Evolutionary conservation across 2,888 invertebrate genomes (phyloP), one percentile per base, ranked within the genome.

Genomic region (Plemyria rubiginata): DNA sequence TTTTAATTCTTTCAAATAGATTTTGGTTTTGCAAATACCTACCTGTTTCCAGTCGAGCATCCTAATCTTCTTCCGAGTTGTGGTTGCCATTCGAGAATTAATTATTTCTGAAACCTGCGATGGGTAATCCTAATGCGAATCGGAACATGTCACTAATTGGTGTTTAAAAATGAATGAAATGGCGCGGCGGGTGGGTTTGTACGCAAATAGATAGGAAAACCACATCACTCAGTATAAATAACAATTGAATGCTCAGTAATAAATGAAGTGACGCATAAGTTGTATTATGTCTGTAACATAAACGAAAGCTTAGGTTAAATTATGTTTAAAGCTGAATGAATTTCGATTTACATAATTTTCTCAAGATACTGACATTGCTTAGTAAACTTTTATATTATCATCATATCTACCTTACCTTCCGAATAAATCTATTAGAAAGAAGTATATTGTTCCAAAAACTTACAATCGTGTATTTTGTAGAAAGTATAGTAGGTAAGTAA

Each of bases 231-330:
- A 7, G 22, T 45, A 16, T 16, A 0, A 38, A 11, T 11, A 38
- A 38, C 36, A 38, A 11, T 11, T 38, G 36, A 51, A 51, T 45
- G 11, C 16, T 8, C 16, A 45, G 16, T 16, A 51, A 51, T 36
- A 45, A 15, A 38, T 40, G 38, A 56, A 28, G 22, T 49, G 48
- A 56, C 40, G 48, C 28, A 56, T 11, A 49, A n/a, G n/a, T n/a
- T 40, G 5, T 11, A 11, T 28, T 48, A n/a, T 49, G 40, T 16
- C 13, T 9, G 2, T 11, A 3, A 11, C 11, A 38, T 55, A 15
- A 46, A 28, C 12, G 13, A 40, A 40, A 52, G 45, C 13, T 11
- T 32, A 45, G 5, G 16, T 54, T 16, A 46, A 46, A 11, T 16
- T 45, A 43, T 16, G 11, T 45, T 16, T 38, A 45, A 45, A 16